These are phyloP conservation scores for Poecilia gillii DNA, from an alignment of 2,797 vertebrate species.

Conservation along the genomic window DNA sequence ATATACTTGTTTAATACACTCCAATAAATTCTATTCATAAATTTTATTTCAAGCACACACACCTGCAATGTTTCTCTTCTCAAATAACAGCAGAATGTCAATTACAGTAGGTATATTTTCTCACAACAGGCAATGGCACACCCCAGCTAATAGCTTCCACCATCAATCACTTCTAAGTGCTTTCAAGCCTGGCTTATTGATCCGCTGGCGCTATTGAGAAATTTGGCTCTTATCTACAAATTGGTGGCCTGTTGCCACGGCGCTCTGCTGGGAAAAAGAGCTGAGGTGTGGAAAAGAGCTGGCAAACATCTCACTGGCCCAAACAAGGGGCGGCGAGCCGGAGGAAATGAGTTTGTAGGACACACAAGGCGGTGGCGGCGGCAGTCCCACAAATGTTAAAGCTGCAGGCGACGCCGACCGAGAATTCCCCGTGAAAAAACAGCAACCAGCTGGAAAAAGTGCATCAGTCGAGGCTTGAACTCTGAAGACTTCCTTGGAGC, in stretches of 20 bases:
- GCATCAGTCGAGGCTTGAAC: slow-evolving; percentile 21
- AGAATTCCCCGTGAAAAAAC: neutral
- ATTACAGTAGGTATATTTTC: slow-evolving; percentile 44
- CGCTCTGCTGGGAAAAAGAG: slow-evolving; percentile 42
- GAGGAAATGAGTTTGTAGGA: slow-evolving; percentile 19
- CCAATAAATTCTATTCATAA: neutral
- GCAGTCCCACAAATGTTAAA: neutral
- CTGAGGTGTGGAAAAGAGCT: slow-evolving; percentile 56
- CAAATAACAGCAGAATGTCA: slow-evolving; percentile 40
- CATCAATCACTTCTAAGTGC: slow-evolving; percentile 71
- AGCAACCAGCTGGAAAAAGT: slow-evolving; percentile 5
- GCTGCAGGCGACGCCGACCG: neutral
- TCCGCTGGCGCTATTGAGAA: slow-evolving; percentile 63
- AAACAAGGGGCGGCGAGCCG: slow-evolving; percentile 4
- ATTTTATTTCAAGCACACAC: slow-evolving; percentile 26
- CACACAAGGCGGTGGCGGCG: neutral
- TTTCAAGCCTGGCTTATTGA: slow-evolving; percentile 58
- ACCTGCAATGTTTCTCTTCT: slow-evolving; percentile 45
- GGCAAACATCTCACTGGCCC: slow-evolving; percentile 32
- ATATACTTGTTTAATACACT: neutral
- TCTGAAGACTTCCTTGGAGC: slow-evolving; percentile 39
- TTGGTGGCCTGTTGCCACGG: slow-evolving; percentile 57
- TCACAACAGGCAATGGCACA: slow-evolving; percentile 56
- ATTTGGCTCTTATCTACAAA: slow-evolving; percentile 68
- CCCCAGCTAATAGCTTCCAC: slow-evolving; percentile 43